Base-by-base conservation (phyloP, 2,797 vertebrate species). In the Moxostoma hubbsi region DNA sequence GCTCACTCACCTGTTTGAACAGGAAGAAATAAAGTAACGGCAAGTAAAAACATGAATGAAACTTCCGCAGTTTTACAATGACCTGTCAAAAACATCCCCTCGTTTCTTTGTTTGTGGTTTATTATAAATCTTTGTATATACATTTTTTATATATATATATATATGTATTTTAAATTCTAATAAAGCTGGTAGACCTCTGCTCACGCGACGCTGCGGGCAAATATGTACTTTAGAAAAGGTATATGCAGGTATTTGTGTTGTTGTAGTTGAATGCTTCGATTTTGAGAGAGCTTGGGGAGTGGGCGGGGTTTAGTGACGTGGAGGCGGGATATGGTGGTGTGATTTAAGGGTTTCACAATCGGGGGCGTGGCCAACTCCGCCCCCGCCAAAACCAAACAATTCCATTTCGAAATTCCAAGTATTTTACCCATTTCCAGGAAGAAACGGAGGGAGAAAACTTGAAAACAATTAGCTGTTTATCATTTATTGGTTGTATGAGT, bases 211-310 rank as follows among this genome's bases (percentile, higher is more conserved):
- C 15, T 18, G 75, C 4, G 36, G 61, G 45, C 9, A 13, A 18
- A 73, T 73, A 7, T 65, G 8, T 10, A 6, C 10, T 73, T 6
- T 8, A 9, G 47, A 24, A 51, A 15, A 9, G 7, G 46, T 46
- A 43, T 11, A 65, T 24, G 55, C 75, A 73, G 63, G 64, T 71
- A 54, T 15, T 67, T 74, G 50, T 81, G 87, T 83, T 89, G 73
- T 85, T 76, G 66, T 85, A 86, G 87, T 87, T 88, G 87, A 86
- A 88, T 87, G 87, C 86, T 82, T 88, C 73, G 79, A 83, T 91
- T 93, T 92, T 94, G 90, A 92, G 90, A 91, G 89, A 89, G 87
- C 88, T 86, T 83, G 85, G 79, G 12, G 6, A 54, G 85, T 88
- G 90, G 93, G 92, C 61, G 91, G 88, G 83, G 80, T 72, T 67